Evolutionary conservation across 2,888 invertebrate genomes (phyloP), one percentile per base, ranked within the genome.

Genomic region (Leucophenga montana): DNA sequence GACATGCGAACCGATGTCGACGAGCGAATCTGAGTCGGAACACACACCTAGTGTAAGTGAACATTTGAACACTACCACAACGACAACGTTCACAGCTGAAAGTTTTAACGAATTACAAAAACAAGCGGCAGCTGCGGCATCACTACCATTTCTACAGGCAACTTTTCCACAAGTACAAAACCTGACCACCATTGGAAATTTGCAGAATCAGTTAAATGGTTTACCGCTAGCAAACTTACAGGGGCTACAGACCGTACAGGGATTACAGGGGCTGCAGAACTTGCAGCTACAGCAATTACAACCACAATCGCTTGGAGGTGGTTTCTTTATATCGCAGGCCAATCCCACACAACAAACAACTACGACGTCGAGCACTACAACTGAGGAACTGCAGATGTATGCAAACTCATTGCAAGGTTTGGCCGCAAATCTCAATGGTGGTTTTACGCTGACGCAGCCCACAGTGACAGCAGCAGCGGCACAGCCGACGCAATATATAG

Each of bases 21-120:
- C 94, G 0, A 95, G 94, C 85, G 95, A 95, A 87, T 95, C 95
- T 83, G 95, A 95, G 83, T 94, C 94, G 31, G 95, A 95, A 79
- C 76, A 83, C 1, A 91, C 91, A 79, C 90, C 91, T 0, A 72
- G 77, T 8, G 90, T 90, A 75, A 90, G 91, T 1, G 91, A 91
- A 0, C 91, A 79, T 2, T 61, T 71, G 0, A 64, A 68, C 18
- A 53, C 71, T 1, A 48, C 67, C 13, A 75, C 76, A 11, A 27
- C 70, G 20, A 53, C 75, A 13, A 71, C 76, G n/a, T 66, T 79
- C 0, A 76, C 73, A 4, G 79, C 86, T 8, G 78, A 84, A 2
- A 79, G 75, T 14, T 33, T 86, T 5, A 85, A 83, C 27, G 86
- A 86, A 50, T 67, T 86, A 66, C 85, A 86, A 61, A 86, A 86